These are phyloP conservation scores for Tympanuchus pallidicinctus DNA, from an alignment of 2,113 vertebrate species.

Conservation along the genomic window DNA sequence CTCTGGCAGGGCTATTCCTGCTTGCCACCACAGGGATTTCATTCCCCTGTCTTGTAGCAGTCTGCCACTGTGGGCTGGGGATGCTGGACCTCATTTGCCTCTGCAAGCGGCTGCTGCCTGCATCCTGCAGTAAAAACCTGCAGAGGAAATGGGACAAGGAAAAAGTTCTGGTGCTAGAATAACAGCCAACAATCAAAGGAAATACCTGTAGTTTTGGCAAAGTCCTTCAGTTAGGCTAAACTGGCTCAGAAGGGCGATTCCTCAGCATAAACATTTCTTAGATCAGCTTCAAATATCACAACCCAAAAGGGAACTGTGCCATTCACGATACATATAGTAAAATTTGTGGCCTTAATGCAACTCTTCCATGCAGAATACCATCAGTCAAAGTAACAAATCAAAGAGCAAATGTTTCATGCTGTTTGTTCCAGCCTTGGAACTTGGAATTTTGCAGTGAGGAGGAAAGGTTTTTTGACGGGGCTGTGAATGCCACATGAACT, in stretches of 20 bases:
- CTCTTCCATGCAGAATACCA: not conserved
- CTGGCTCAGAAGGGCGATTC: not conserved
- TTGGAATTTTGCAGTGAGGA: not conserved
- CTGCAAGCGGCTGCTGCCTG: not conserved
- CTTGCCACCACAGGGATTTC: not conserved
- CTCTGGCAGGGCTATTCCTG: not conserved
- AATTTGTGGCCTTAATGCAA: not conserved
- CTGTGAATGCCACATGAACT: not conserved
- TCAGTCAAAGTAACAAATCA: not conserved
- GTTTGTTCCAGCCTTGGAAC: not conserved
- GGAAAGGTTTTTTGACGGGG: not conserved
- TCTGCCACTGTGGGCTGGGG: not conserved
- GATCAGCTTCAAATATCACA: not conserved
- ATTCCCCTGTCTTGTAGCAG: not conserved
- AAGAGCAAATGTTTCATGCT: not conserved
- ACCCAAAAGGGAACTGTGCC: not conserved
- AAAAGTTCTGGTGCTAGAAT: slow-evolving; percentile 22
- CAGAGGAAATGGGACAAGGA: slow-evolving; percentile 50
- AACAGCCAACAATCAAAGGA: slow-evolving; percentile 37
- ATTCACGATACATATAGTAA: not conserved
- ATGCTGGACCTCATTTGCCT: not conserved
- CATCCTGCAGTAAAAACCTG: slow-evolving; percentile 57
- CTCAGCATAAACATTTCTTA: not conserved
- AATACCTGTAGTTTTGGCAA: slow-evolving; percentile 38
- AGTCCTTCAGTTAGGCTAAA: not conserved